Percentiles rank a stretch among this genome's conserved stretches.
phyloP scores from a whole-genome alignment of 2,888 invertebrate species.

The Drosophila flavopinicola region DNA sequence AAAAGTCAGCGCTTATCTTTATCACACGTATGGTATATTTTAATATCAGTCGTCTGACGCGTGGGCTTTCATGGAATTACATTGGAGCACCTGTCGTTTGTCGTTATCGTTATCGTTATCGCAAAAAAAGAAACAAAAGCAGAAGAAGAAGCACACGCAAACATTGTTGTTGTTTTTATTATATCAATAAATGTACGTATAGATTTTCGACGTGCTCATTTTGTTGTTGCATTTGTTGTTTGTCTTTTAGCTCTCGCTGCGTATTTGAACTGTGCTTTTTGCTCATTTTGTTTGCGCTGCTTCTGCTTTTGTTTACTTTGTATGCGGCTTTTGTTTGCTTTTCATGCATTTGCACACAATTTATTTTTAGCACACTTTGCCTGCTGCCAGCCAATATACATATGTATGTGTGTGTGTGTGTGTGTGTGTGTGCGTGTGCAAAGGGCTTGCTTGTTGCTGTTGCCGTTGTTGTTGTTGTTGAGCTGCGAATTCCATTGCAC shows the following conservation, averaged over 20 bases:
- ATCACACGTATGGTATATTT: not conserved
- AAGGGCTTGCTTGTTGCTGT: slow-evolving; percentile 15
- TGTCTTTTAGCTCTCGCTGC: slow-evolving; percentile 26
- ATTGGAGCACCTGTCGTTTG: slow-evolving; percentile 45
- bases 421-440: not conserved
- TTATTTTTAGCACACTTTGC: slow-evolving; percentile 56
- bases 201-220: slow-evolving; percentile 18
- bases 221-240: slow-evolving; percentile 16
- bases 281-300: slow-evolving; percentile 17
- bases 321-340: slow-evolving; percentile 33
- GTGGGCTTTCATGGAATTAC: slow-evolving; percentile 29
- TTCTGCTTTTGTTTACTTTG: slow-evolving; percentile 23
- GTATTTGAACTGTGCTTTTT: slow-evolving; percentile 44
- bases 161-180: no score
- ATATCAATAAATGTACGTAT: not conserved
- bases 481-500: slow-evolving; percentile 26
- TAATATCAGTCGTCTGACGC: slow-evolving; percentile 10
- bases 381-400: slow-evolving; percentile 13
- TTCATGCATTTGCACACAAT: slow-evolving; percentile 40
- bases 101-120: slow-evolving; percentile 21
- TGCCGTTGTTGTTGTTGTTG: not conserved
- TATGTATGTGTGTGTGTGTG: not conserved
- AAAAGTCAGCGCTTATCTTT: slow-evolving; percentile 17
- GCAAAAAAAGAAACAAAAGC: not conserved
- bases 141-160: not conserved